A percentile compares a stretch with the other conserved stretches of the same genome.
Conservation (phyloP, 2,113 vertebrate species). For the Triplophysa dalaica region DNA sequence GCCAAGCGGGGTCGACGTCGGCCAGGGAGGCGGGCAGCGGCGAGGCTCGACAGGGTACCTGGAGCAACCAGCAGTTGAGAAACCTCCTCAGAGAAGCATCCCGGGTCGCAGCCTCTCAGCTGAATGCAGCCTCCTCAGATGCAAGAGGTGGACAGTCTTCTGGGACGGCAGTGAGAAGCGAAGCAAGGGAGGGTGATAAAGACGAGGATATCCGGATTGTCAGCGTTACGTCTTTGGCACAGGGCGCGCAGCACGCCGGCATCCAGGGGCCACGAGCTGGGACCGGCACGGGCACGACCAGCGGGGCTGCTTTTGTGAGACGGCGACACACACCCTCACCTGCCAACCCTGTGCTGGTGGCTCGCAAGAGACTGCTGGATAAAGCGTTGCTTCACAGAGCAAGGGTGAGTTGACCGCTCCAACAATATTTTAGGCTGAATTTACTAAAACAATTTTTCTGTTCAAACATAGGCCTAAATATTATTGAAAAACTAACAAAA, state of each 20-base stretch:
- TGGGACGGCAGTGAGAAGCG: conserved; percentile 21
- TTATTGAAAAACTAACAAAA: too few species aligned
- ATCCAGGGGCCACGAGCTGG: conserved; percentile 53
- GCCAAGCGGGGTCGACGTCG: neutral
- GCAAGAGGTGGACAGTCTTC: neutral
- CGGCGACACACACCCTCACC: conserved; percentile 63
- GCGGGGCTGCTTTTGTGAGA: conserved; percentile 50
- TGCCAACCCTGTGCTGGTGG: conserved; percentile 71
- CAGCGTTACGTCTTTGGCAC: conserved; percentile 73
- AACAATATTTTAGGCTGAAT: neutral
- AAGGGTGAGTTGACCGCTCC: conserved; percentile 65
- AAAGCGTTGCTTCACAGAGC: conserved; percentile 76
- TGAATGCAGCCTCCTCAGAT: conserved; percentile 51
- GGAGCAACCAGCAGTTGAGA: conserved; percentile 73
- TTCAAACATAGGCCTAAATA: too few species aligned
- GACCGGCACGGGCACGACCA: conserved; percentile 47
- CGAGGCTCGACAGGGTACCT: conserved; percentile 55
- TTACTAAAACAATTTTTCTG: neutral
- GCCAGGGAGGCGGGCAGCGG: conserved; percentile 32
- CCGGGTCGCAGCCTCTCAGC: conserved; percentile 59
- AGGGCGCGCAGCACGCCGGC: conserved; percentile 53
- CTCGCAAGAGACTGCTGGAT: conserved; percentile 75
- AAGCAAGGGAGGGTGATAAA: conserved; percentile 52
- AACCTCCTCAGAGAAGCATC: conserved; percentile 59
- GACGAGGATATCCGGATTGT: conserved; percentile 76